Conservation (phyloP, 2,113 vertebrate species). For the Okapia johnstoni region DNA sequence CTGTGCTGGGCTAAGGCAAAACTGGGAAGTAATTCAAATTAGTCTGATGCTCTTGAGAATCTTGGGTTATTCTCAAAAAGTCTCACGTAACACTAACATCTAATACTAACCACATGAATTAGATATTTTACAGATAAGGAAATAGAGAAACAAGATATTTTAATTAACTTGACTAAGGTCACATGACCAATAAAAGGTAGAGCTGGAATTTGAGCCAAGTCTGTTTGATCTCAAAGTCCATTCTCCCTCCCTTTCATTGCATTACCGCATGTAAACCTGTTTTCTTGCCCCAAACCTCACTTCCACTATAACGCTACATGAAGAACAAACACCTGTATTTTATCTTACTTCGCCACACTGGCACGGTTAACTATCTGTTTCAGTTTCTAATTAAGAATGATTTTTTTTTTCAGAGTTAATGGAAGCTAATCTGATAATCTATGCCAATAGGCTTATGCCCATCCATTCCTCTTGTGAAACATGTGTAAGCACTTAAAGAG, state of each 20-base stretch:
- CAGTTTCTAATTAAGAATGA: neutral
- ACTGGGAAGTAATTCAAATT: neutral
- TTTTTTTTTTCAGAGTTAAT: neutral
- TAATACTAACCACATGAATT: neutral
- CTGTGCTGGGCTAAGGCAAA: neutral
- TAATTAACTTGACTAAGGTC: neutral
- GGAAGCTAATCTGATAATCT: neutral
- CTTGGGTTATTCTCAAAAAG: neutral
- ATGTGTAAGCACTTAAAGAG: neutral
- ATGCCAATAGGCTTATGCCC: neutral
- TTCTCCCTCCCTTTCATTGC: neutral
- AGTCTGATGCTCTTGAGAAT: neutral
- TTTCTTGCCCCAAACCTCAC: neutral
- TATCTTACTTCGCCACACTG: neutral
- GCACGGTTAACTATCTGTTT: neutral
- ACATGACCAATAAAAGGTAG: neutral
- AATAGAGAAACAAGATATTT: neutral
- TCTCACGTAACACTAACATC: neutral
- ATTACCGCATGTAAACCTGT: neutral
- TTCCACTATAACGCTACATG: neutral
- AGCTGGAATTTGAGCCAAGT: neutral
- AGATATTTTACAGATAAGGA: neutral
- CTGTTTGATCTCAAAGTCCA: neutral
- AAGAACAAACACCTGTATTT: neutral
- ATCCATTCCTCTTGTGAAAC: neutral